phyloP scores from a whole-genome alignment of 2,888 invertebrate genomes.

The Netelia melanura region DNA sequence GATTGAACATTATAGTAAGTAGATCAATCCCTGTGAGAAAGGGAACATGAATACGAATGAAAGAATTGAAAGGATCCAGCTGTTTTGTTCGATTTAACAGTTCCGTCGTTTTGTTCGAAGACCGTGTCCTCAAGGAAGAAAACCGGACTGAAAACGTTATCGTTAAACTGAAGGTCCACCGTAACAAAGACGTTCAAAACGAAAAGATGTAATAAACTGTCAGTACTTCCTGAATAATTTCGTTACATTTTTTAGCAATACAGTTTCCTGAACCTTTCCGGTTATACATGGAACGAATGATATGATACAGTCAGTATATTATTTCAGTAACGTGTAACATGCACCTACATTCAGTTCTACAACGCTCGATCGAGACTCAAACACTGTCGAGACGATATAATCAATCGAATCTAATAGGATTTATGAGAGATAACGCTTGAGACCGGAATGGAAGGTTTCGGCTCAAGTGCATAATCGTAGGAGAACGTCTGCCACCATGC shows the following conservation, averaged over 20 bases:
- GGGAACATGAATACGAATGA: no score
- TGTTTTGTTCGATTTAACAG: background rate
- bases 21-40: background rate
- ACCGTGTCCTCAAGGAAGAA: background rate
- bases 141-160: background rate
- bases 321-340: slow-evolving; percentile 23
- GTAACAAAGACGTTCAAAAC: background rate
- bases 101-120: background rate
- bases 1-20: background rate
- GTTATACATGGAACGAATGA: no score
- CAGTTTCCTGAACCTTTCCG: no score
- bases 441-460: background rate
- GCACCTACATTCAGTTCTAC: background rate
- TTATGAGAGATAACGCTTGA: slow-evolving; percentile 13
- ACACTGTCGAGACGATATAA: slow-evolving; percentile 70
- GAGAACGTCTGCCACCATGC: background rate
- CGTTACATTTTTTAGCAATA: no score
- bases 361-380: slow-evolving; percentile 71
- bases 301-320: no score
- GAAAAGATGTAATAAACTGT: background rate
- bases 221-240: slow-evolving; percentile 20
- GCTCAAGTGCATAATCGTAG: background rate
- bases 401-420: slow-evolving; percentile 73
- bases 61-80: no score
- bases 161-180: background rate